Percentiles rank a stretch among this genome's conserved stretches.
Conservation (phyloP, 1,140 invertebrate genomes). For the Listronotus oregonensis region DNA sequence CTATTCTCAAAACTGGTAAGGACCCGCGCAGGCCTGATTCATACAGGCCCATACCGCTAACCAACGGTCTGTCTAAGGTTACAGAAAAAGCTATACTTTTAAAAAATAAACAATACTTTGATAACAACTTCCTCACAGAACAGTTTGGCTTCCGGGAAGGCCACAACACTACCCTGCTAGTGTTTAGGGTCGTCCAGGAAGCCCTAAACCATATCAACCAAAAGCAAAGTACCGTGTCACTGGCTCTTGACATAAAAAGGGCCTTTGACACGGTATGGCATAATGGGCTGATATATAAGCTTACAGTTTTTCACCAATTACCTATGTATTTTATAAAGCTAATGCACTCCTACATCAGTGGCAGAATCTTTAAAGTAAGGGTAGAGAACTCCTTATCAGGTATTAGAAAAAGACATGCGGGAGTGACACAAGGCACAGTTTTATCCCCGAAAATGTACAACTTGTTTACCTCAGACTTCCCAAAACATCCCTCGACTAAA, state of each 20-base stretch:
- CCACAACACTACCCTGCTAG: constrained; percentile 12
- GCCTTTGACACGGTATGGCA: constrained; percentile 53
- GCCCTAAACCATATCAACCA: constrained; percentile 13
- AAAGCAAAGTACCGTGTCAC: constrained; percentile 35
- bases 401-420: constrained; percentile 33
- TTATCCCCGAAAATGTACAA: constrained; percentile 40
- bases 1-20: constrained; percentile 51
- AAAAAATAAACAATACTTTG: neutral
- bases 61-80: constrained; percentile 47
- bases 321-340: constrained; percentile 34
- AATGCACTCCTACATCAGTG: constrained; percentile 40
- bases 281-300: constrained; percentile 47
- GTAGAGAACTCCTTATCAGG: constrained; percentile 31
- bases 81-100: constrained; percentile 46
- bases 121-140: constrained; percentile 7
- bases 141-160: constrained; percentile 49
- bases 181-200: constrained; percentile 25
- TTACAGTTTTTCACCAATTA: constrained; percentile 28
- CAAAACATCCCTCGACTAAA: neutral
- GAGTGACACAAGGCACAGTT: constrained; percentile 45
- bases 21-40: constrained; percentile 30
- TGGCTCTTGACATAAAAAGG: constrained; percentile 48
- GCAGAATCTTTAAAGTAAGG: constrained; percentile 44
- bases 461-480: constrained; percentile 39
- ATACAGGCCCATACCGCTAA: constrained; percentile 53